These are phyloP conservation scores for Helicoverpa assulta DNA, from an alignment of 2,888 invertebrate species.

Conservation along the genomic window DNA sequence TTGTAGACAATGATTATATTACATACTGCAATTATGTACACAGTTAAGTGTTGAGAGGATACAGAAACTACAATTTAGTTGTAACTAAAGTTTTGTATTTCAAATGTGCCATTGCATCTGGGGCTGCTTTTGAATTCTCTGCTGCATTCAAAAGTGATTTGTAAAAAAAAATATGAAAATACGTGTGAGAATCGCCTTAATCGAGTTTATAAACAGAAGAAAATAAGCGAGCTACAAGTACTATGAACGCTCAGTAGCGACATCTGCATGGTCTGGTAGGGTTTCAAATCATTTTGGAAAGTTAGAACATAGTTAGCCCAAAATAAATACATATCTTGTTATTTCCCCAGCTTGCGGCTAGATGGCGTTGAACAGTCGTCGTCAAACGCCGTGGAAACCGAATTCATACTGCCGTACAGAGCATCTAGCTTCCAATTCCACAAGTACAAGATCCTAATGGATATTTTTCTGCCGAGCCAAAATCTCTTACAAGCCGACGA, in stretches of 20 bases:
- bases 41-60: too few species aligned
- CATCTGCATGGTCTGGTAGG: conserved; percentile 6
- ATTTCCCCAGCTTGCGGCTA: conserved; percentile 87
- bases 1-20: too few species aligned
- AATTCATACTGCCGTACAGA: conserved; percentile 89
- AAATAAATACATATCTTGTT: conserved; percentile 9
- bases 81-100: too few species aligned
- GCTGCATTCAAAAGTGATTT: not conserved
- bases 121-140: too few species aligned
- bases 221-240: not conserved
- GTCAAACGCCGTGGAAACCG: conserved; percentile 82
- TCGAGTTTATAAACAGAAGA: not conserved
- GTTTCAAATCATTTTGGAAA: not conserved
- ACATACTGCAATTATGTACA: too few species aligned
- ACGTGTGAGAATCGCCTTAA: too few species aligned
- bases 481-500: conserved; percentile 79
- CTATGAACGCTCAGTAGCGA: not conserved
- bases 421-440: conserved; percentile 91
- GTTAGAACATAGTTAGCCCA: not conserved
- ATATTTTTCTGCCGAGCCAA: conserved; percentile 90
- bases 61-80: too few species aligned
- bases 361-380: conserved; percentile 91
- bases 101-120: too few species aligned
- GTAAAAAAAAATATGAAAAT: not conserved
- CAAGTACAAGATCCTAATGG: conserved; percentile 90